Evolutionary conservation across 2,888 invertebrate species (phyloP).

Genomic region (Temnothorax ravouxi): DNA sequence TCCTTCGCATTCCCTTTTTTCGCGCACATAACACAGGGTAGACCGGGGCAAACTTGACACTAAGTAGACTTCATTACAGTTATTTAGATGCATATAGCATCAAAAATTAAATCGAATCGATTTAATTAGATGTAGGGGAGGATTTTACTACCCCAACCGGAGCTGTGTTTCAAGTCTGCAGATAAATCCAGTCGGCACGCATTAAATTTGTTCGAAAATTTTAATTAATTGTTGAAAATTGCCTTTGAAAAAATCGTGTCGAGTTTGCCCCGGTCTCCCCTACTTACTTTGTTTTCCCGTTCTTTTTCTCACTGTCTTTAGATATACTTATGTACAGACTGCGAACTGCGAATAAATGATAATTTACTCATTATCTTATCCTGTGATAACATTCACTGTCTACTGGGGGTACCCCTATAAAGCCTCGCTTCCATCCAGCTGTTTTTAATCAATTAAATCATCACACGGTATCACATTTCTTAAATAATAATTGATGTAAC

Average conservation of each 20-base stretch:
- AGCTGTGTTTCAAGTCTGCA: too few species aligned
- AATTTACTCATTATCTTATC: conserved; percentile 71
- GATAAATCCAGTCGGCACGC: too few species aligned
- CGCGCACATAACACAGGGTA: conserved; percentile 22
- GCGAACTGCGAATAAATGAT: conserved; percentile 75
- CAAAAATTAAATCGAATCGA: too few species aligned
- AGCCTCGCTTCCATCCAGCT: not conserved
- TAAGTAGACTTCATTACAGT: too few species aligned
- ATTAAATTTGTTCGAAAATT: too few species aligned
- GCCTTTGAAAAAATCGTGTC: too few species aligned
- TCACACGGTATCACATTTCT: conserved; percentile 3
- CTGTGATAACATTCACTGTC: conserved; percentile 62
- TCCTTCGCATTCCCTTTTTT: conserved; percentile 29
- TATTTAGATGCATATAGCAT: too few species aligned
- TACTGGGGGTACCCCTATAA: conserved; percentile 57
- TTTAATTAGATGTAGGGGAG: too few species aligned
- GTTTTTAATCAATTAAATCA: conserved; percentile 20
- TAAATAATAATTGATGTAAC: not conserved
- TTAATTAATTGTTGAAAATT: too few species aligned
- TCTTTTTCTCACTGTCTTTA: conserved; percentile 42
- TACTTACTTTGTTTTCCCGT: conserved; percentile 14
- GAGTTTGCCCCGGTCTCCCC: not conserved
- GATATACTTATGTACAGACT: conserved; percentile 73
- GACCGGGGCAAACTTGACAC: too few species aligned
- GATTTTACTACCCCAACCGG: too few species aligned